Evolutionary conservation across 64 coral and sea anemone genomes (phyloP).

Genomic region (Actinia equina): DNA sequence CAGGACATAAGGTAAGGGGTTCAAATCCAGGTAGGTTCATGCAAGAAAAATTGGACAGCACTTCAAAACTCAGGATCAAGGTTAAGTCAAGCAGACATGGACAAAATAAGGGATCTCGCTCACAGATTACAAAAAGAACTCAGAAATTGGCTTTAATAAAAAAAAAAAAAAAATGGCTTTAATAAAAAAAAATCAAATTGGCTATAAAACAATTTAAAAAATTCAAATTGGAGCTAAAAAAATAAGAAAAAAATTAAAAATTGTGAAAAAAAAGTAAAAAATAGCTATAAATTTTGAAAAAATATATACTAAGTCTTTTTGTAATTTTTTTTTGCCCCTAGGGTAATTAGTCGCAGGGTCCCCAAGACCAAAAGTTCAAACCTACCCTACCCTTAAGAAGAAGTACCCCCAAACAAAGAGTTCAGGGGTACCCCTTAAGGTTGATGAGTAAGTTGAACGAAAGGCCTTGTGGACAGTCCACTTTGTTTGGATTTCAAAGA

Average conservation of each 20-base stretch:
- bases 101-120: background rate
- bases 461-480: background rate
- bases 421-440: background rate
- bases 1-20: no score
- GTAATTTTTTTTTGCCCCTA: background rate
- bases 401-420: background rate
- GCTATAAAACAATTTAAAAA: no score
- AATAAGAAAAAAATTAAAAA: background rate
- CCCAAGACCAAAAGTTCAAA: background rate
- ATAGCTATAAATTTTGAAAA: background rate
- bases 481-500: no score
- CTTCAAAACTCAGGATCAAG: background rate
- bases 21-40: background rate
- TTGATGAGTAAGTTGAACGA: background rate
- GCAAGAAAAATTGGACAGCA: background rate
- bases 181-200: no score
- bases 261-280: background rate
- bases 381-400: background rate
- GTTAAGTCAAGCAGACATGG: background rate
- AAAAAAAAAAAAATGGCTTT: background rate
- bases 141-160: background rate
- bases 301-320: slow-evolving; percentile 1
- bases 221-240: background rate
- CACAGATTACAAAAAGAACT: background rate
- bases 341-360: background rate